Conservation (phyloP, 2,113 vertebrate species). For the Marmota flaviventris region DNA sequence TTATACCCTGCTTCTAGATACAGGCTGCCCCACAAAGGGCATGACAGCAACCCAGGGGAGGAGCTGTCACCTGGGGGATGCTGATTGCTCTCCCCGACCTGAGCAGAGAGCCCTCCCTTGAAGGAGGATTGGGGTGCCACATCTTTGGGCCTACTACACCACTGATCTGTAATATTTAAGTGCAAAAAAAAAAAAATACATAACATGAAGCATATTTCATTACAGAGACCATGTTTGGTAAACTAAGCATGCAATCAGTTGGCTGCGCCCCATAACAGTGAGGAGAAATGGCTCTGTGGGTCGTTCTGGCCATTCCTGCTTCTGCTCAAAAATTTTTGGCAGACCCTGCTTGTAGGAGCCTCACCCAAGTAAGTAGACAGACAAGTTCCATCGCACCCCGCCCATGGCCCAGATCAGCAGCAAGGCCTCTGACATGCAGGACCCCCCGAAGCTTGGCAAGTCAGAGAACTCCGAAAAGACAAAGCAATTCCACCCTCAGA, state of each 20-base stretch:
- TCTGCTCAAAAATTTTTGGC: background rate
- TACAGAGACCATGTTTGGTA: background rate
- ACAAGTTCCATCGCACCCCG: background rate
- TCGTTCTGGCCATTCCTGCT: background rate
- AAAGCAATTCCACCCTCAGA: background rate
- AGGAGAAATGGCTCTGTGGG: background rate
- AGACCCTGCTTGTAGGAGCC: background rate
- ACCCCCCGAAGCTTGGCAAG: background rate
- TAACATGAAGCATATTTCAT: background rate
- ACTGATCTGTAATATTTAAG: background rate
- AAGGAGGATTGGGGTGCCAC: background rate
- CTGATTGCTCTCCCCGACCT: background rate
- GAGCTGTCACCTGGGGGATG: background rate
- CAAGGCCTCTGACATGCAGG: background rate
- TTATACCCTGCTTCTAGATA: too few relatives aligned
- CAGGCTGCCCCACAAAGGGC: background rate
- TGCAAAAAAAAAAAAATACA: background rate
- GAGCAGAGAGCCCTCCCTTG: background rate
- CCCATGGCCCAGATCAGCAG: background rate
- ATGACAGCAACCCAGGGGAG: background rate
- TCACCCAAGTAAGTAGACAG: background rate
- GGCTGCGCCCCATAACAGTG: background rate
- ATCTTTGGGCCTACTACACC: background rate
- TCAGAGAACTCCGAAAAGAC: background rate
- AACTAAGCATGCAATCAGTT: background rate